Conservation (phyloP, 2,113 vertebrate species). For the Monopterus albus region DNA sequence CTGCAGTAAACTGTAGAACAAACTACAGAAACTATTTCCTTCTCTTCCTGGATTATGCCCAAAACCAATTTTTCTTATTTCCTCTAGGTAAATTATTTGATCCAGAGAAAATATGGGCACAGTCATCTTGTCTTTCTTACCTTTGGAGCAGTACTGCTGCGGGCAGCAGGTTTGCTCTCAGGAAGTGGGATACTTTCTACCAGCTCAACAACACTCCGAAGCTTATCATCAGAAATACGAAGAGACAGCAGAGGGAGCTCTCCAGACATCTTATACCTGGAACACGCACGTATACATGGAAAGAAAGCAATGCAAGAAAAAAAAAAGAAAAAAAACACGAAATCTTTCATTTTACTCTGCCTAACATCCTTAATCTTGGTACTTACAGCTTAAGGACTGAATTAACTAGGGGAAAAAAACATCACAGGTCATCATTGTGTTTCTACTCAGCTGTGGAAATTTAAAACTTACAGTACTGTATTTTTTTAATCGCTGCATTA, state of each 20-base stretch:
- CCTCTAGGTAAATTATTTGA: no score
- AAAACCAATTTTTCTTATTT: neutral
- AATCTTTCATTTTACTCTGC: neutral
- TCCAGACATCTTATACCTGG: slow-evolving; percentile 92
- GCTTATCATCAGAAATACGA: slow-evolving; percentile 91
- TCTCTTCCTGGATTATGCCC: neutral
- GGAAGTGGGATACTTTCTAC: slow-evolving; percentile 94
- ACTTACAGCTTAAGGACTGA: neutral
- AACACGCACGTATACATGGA: slow-evolving; percentile 56
- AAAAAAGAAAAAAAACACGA: neutral
- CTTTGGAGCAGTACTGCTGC: slow-evolving; percentile 72
- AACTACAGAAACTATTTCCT: neutral
- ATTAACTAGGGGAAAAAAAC: neutral
- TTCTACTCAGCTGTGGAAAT: neutral
- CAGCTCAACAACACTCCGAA: slow-evolving; percentile 88
- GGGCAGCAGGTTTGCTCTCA: slow-evolving; percentile 76
- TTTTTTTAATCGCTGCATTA: neutral
- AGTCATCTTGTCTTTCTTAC: no score
- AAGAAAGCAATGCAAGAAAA: no score
- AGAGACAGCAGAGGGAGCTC: slow-evolving; percentile 91
- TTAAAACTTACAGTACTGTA: neutral
- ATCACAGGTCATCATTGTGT: neutral
- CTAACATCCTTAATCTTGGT: neutral
- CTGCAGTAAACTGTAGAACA: neutral
- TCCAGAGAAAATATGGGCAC: no score